These are phyloP conservation scores for Dasypolia templi DNA, from an alignment of 2,888 invertebrate species.

Conservation along the genomic window DNA sequence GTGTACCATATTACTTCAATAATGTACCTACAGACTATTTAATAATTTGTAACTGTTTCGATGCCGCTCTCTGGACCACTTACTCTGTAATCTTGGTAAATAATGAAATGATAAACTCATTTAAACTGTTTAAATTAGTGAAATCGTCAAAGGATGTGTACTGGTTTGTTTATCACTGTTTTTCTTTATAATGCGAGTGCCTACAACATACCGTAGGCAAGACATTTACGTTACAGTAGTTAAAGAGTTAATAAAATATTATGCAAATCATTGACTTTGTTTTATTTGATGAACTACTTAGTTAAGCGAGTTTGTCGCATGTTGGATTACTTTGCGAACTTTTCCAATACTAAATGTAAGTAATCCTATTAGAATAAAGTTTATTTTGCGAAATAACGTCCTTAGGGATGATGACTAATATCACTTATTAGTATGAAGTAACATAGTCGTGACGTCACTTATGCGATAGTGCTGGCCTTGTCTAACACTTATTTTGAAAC, in stretches of 20 bases:
- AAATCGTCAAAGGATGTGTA: constrained; percentile 34
- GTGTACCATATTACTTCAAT: constrained; percentile 28
- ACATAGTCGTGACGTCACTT: too few relatives aligned
- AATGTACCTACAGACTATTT: constrained; percentile 31
- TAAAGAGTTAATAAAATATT: constrained; percentile 65
- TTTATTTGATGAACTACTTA: constrained; percentile 1
- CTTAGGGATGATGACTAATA: too few relatives aligned
- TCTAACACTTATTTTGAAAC: too few relatives aligned
- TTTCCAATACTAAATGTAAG: too few relatives aligned
- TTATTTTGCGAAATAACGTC: too few relatives aligned
- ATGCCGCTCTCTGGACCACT: constrained; percentile 16
- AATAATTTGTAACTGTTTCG: constrained; percentile 16
- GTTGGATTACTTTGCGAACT: too few relatives aligned
- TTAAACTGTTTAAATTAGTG: constrained; percentile 21
- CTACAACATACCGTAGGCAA: constrained; percentile 42
- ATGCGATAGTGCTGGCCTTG: too few relatives aligned
- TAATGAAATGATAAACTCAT: constrained; percentile 22
- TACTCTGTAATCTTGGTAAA: constrained; percentile 21
- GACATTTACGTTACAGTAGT: constrained; percentile 54
- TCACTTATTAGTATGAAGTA: too few relatives aligned
- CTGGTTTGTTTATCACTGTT: constrained; percentile 42
- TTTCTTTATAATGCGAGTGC: constrained; percentile 52
- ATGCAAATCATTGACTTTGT: constrained; percentile 25
- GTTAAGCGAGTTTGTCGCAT: too few relatives aligned
- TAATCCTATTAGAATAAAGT: too few relatives aligned